Conservation (phyloP, 1,140 invertebrate species). For the Ceratina australensis region DNA sequence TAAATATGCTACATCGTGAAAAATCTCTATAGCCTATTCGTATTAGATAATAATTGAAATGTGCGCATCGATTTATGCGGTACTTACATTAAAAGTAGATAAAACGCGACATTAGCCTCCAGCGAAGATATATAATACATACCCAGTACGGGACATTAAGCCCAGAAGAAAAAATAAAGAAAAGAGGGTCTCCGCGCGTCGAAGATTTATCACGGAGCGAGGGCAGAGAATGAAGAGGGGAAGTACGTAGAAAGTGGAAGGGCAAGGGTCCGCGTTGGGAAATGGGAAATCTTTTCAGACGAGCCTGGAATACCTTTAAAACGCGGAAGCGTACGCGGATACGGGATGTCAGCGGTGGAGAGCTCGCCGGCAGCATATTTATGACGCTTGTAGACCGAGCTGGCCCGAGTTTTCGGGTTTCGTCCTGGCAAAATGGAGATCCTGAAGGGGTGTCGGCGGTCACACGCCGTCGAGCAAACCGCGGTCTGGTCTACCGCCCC, state of each 20-base stretch:
- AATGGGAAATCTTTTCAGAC: slow-evolving; percentile 48
- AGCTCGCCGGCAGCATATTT: slow-evolving; percentile 32
- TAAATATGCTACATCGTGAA: too few species aligned
- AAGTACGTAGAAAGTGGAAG: background rate
- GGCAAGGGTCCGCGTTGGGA: background rate
- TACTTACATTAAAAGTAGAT: too few species aligned
- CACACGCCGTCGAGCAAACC: background rate
- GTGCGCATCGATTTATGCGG: too few species aligned
- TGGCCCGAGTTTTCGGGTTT: background rate
- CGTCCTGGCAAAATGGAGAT: background rate
- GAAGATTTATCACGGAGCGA: background rate
- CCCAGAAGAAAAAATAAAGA: slow-evolving; percentile 8
- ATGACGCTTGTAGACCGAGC: slow-evolving; percentile 6
- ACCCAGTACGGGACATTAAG: slow-evolving; percentile 28
- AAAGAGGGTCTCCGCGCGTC: slow-evolving; percentile 9
- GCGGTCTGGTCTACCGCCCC: too few species aligned
- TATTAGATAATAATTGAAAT: too few species aligned
- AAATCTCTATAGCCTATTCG: too few species aligned
- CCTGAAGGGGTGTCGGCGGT: background rate
- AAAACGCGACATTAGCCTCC: slow-evolving; percentile 22
- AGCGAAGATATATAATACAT: background rate
- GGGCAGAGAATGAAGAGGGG: background rate
- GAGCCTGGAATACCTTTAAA: slow-evolving; percentile 31
- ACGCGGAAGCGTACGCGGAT: slow-evolving; percentile 3
- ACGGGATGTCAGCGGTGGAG: slow-evolving; percentile 14